Percentiles rank a stretch among this genome's conserved stretches.
Conservation (phyloP, 2,113 vertebrate species). For the Lycocorax pyrrhopterus region DNA sequence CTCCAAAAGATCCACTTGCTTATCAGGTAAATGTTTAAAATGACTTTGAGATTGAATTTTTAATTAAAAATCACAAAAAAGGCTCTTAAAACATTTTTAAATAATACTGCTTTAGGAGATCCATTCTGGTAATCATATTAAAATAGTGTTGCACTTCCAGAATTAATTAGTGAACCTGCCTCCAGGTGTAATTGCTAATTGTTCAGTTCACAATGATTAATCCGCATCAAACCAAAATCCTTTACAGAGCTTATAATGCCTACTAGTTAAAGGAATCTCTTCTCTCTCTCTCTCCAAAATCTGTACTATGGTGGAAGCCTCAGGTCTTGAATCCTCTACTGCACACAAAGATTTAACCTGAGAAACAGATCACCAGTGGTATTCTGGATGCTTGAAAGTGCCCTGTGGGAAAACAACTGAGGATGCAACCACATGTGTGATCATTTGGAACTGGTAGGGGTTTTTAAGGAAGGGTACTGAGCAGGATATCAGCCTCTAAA, state of each 20-base stretch:
- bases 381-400: neutral
- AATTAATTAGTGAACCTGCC: slow-evolving; percentile 26
- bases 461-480: neutral
- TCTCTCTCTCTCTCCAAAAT: neutral
- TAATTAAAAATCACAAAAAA: slow-evolving; percentile 10
- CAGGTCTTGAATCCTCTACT: neutral
- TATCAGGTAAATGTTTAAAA: neutral
- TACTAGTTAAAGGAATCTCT: neutral
- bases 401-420: neutral
- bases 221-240: neutral
- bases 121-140: neutral
- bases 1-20: neutral
- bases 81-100: neutral
- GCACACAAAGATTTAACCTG: neutral
- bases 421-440: neutral
- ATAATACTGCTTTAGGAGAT: neutral
- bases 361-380: neutral
- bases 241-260: neutral
- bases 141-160: neutral
- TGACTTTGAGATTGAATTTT: neutral
- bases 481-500: neutral
- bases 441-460: neutral
- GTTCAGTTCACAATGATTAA: neutral
- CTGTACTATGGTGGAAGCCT: neutral
- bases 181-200: neutral